Percentiles rank a stretch among this genome's conserved stretches.
Conservation (phyloP, 2,113 vertebrate species). For the Anhinga rufa region DNA sequence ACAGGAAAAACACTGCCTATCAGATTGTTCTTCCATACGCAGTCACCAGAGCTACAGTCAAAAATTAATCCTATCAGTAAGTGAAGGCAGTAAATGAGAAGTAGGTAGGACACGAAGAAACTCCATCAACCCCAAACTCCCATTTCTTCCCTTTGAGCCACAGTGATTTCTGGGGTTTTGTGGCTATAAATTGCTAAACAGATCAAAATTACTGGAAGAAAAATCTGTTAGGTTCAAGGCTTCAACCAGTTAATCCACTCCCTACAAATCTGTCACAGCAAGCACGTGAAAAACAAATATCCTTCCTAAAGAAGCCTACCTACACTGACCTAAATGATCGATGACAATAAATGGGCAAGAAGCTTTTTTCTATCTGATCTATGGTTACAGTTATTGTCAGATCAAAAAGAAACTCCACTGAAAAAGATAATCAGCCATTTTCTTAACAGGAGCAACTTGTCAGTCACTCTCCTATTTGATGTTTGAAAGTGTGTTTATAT, state of each 20-base stretch:
- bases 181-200: neutral
- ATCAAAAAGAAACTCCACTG: neutral
- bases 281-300: neutral
- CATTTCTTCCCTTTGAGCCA: neutral
- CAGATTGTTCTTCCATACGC: neutral
- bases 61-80: neutral
- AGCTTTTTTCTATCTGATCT: neutral
- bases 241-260: neutral
- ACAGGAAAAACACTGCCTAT: neutral
- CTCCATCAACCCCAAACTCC: neutral
- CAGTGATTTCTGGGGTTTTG: neutral
- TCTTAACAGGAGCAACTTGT: neutral
- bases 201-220: neutral
- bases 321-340: neutral
- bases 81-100: neutral
- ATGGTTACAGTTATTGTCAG: neutral
- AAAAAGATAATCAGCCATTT: neutral
- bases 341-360: neutral
- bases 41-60: neutral
- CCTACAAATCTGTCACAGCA: neutral
- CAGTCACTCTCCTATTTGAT: neutral
- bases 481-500: neutral
- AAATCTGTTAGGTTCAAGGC: neutral
- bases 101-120: accelerated
- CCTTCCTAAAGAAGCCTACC: neutral